Percentiles rank a stretch among this genome's conserved stretches.
Evolutionary conservation across 2,888 invertebrate species (phyloP).

Genomic region (Unio delphinus): DNA sequence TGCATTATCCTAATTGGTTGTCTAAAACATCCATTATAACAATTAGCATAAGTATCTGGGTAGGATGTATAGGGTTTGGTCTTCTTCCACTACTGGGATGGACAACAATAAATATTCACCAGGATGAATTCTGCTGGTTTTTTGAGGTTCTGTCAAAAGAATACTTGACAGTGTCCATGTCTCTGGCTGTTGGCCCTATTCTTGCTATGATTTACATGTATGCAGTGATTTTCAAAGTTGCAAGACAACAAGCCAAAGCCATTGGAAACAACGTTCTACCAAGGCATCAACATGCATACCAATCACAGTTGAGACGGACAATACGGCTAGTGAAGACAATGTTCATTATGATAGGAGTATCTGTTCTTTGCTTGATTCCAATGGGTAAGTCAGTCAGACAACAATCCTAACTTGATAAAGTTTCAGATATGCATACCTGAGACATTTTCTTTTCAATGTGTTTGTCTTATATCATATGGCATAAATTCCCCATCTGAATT

Average conservation of each 20-base stretch:
- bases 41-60: conserved; percentile 31
- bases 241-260: conserved; percentile 25
- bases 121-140: conserved; percentile 30
- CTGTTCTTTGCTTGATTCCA: conserved; percentile 35
- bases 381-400: conserved; percentile 21
- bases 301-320: not conserved
- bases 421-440: too few species aligned
- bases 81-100: conserved; percentile 41
- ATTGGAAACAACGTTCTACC: conserved; percentile 10
- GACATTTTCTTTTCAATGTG: too few species aligned
- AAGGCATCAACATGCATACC: not conserved
- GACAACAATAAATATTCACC: conserved; percentile 10
- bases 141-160: conserved; percentile 33
- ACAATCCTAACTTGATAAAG: not conserved
- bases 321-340: conserved; percentile 26
- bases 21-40: conserved; percentile 19
- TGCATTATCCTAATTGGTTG: conserved; percentile 32
- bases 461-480: too few species aligned
- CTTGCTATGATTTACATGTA: conserved; percentile 29
- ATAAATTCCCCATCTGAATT: too few species aligned
- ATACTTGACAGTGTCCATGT: conserved; percentile 27
- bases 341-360: conserved; percentile 22
- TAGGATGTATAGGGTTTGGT: conserved; percentile 27
- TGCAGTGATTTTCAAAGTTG: conserved; percentile 31
- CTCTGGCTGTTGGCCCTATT: conserved; percentile 20